Evolutionary conservation across 2,888 invertebrate species (phyloP).

Genomic region (Teleiodes luculella): DNA sequence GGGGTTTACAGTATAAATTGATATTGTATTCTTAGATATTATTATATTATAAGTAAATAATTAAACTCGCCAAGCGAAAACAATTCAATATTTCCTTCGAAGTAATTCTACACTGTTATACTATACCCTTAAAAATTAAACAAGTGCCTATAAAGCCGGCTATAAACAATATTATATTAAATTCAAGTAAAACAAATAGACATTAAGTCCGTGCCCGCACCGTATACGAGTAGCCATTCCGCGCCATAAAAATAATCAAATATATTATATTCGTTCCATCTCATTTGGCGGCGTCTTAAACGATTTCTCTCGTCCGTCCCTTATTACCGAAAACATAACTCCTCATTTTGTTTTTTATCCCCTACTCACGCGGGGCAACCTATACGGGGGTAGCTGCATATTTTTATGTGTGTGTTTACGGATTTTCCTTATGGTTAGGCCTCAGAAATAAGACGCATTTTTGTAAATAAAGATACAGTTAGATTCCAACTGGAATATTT

Average conservation of each 20-base stretch:
- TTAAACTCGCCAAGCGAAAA: constrained; percentile 3
- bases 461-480: too few relatives aligned
- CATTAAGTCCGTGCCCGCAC: constrained; percentile 58
- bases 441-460: neutral
- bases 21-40: constrained; percentile 4
- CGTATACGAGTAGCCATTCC: constrained; percentile 75
- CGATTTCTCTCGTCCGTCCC: constrained; percentile 78
- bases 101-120: constrained; percentile 16
- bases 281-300: constrained; percentile 78
- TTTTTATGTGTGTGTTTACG: constrained; percentile 60
- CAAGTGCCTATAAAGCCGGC: constrained; percentile 40
- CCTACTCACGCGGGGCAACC: constrained; percentile 64
- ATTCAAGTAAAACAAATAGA: constrained; percentile 71
- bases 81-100: constrained; percentile 11
- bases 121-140: constrained; percentile 29
- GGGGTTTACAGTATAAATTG: neutral
- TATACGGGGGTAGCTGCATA: constrained; percentile 68
- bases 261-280: constrained; percentile 79
- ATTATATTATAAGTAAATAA: constrained; percentile 5
- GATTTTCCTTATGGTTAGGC: constrained; percentile 29
- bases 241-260: constrained; percentile 78
- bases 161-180: constrained; percentile 61
- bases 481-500: too few relatives aligned
- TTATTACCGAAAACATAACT: constrained; percentile 79
- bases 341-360: constrained; percentile 79